Conservation (phyloP, 2,888 invertebrate species). For the Rapana venosa region DNA sequence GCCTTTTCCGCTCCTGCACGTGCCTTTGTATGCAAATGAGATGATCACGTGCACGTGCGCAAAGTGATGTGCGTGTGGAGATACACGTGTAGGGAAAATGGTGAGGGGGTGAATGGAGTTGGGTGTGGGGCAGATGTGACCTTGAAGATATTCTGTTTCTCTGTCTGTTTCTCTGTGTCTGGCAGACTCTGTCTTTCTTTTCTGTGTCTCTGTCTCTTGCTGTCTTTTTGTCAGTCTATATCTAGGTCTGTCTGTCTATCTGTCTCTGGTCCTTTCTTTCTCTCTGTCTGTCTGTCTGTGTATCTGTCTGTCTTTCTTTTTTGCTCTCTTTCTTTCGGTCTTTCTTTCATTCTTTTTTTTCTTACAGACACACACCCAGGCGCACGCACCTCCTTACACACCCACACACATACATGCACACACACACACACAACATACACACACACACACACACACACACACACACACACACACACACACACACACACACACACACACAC, state of each 20-base stretch:
- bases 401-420: neutral
- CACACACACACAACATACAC: neutral
- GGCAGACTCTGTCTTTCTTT: too few species aligned
- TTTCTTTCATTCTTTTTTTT: too few species aligned
- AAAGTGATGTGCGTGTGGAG: neutral
- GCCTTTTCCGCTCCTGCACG: slow-evolving; percentile 3
- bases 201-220: too few species aligned
- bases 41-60: neutral
- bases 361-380: neutral
- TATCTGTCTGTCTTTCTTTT: too few species aligned
- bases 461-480: slow-evolving; percentile 20
- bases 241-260: too few species aligned
- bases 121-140: neutral
- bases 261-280: too few species aligned
- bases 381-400: neutral
- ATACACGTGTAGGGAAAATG: neutral
- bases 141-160: neutral
- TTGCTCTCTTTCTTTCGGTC: too few species aligned
- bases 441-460: slow-evolving; percentile 12
- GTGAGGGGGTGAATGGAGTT: neutral
- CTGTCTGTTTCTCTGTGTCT: neutral
- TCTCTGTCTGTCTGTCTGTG: too few species aligned
- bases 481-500: slow-evolving; percentile 22
- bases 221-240: too few species aligned
- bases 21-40: slow-evolving; percentile 23